Conservation (phyloP, 2,888 invertebrate species). For the Ischnus inquisitorius region DNA sequence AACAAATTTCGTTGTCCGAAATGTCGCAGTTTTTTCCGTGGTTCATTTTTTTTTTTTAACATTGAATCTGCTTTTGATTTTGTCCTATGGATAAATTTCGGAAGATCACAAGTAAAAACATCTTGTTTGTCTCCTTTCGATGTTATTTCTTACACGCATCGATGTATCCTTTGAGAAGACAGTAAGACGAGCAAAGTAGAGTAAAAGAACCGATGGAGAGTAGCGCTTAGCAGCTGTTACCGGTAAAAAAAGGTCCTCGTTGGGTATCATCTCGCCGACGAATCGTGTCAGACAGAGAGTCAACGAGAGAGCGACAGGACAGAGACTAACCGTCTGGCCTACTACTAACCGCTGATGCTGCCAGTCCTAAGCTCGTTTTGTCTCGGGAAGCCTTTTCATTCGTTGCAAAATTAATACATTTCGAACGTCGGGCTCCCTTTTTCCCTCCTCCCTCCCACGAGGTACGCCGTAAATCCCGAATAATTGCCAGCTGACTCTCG, state of each 20-base stretch:
- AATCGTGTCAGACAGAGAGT: conserved; percentile 47
- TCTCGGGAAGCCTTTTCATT: conserved; percentile 58
- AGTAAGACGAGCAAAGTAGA: conserved; percentile 33
- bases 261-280: conserved; percentile 69
- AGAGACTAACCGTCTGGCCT: conserved; percentile 52
- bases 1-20: not conserved
- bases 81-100: conserved; percentile 38
- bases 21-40: not conserved
- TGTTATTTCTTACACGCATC: conserved; percentile 71
- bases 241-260: conserved; percentile 72
- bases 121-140: conserved; percentile 33
- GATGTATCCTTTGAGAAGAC: conserved; percentile 1
- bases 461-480: conserved; percentile 81
- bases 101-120: conserved; percentile 41
- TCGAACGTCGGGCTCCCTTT: conserved; percentile 69
- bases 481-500: conserved; percentile 80
- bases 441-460: conserved; percentile 55
- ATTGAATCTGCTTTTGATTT: not conserved
- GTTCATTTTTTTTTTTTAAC: not conserved
- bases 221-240: conserved; percentile 78
- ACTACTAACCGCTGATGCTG: conserved; percentile 27
- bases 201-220: conserved; percentile 40
- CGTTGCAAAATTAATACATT: conserved; percentile 78
- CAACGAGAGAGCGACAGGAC: conserved; percentile 49
- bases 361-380: conserved; percentile 72